Percentiles rank a stretch among this genome's conserved stretches.
These are phyloP conservation scores for Damaliscus lunatus DNA, from an alignment of 2,113 vertebrate genomes.

Conservation along the genomic window DNA sequence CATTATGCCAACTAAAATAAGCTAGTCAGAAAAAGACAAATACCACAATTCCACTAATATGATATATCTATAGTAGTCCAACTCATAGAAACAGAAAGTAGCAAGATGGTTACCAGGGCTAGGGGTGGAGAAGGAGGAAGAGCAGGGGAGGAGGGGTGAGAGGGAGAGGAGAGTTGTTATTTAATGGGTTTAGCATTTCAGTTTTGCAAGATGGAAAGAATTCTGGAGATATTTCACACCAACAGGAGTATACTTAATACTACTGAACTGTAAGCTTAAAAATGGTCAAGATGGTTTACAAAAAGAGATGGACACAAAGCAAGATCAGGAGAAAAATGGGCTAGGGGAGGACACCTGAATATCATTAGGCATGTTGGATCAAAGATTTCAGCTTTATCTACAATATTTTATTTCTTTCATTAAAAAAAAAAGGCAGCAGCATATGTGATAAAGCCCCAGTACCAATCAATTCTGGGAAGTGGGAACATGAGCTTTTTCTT, in stretches of 20 bases:
- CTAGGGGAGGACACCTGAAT: neutral
- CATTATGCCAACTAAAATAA: neutral
- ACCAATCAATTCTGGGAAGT: neutral
- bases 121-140: neutral
- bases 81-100: neutral
- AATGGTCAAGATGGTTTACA: neutral
- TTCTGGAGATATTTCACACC: neutral
- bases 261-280: neutral
- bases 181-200: neutral
- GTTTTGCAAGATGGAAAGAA: neutral
- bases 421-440: neutral
- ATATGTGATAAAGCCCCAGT: neutral
- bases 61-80: neutral
- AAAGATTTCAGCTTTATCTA: neutral
- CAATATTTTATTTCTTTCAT: neutral
- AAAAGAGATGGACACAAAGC: neutral
- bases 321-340: neutral
- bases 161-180: neutral
- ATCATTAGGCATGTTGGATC: neutral
- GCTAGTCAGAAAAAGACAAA: neutral
- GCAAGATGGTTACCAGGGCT: neutral
- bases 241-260: neutral
- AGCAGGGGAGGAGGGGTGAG: neutral
- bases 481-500: neutral
- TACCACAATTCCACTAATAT: accelerated